phyloP scores from a whole-genome alignment of 35 echinoderm and acorn worm species.

The Patiria miniata region DNA sequence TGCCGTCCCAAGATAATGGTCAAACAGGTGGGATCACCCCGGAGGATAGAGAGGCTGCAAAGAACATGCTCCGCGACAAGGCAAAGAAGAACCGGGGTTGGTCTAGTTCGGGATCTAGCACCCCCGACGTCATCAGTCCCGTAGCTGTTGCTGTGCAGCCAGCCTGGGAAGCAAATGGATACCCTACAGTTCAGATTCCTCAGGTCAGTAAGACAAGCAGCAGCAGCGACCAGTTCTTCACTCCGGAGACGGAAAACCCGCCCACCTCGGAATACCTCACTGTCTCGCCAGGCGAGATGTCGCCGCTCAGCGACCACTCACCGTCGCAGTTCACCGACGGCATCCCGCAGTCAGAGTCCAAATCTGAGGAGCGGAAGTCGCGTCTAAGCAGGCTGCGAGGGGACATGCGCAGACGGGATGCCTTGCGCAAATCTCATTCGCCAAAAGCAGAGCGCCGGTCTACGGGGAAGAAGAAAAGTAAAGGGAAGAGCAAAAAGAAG shows the following conservation, averaged over 20 bases:
- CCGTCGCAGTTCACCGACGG: slow-evolving; percentile 49
- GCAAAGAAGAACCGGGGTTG: not conserved
- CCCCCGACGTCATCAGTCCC: not conserved
- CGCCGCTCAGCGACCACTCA: slow-evolving; percentile 44
- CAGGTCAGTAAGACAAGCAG: slow-evolving; percentile 54
- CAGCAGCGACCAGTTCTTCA: slow-evolving; percentile 24
- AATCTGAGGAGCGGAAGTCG: slow-evolving; percentile 85
- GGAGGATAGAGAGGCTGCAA: not conserved
- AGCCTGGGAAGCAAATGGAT: slow-evolving; percentile 26
- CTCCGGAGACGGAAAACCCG: slow-evolving; percentile 7
- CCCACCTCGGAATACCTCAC: slow-evolving; percentile 10
- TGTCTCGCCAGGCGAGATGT: slow-evolving; percentile 28
- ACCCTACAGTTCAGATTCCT: not conserved
- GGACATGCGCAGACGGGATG: slow-evolving; percentile 43
- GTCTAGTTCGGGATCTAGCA: slow-evolving; percentile 4
- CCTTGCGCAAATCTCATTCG: not conserved
- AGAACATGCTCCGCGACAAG: slow-evolving; percentile 2
- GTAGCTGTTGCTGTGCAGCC: not conserved
- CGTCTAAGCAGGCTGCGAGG: slow-evolving; percentile 68
- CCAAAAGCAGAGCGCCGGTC: not conserved
- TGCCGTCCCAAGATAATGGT: not conserved
- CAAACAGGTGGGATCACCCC: not conserved
- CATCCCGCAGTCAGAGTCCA: slow-evolving; percentile 89
- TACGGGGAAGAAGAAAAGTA: slow-evolving; percentile 30
- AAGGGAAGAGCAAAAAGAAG: slow-evolving; percentile 45